Conservation (phyloP, 1,140 invertebrate genomes). For the Drosophila eugracilis region DNA sequence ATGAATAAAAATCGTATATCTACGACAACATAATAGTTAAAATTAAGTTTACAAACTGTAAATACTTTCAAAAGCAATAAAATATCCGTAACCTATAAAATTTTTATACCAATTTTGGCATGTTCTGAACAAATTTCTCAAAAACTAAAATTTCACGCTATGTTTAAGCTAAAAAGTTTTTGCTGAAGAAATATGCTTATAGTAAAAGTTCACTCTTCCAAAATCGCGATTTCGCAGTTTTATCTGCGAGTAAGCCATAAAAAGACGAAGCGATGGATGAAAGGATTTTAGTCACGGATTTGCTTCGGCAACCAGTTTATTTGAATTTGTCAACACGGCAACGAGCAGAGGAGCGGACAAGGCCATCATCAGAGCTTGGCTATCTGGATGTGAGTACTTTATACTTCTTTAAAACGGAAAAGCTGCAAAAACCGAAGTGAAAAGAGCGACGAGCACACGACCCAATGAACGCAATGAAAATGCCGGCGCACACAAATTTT, state of each 20-base stretch:
- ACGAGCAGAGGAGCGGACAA: slow-evolving; percentile 23
- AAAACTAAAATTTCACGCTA: slow-evolving; percentile 1
- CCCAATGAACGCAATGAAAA: slow-evolving; percentile 76
- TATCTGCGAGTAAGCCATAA: slow-evolving; percentile 19
- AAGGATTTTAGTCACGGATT: slow-evolving; percentile 12
- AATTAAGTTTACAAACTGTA: background rate
- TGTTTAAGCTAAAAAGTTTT: slow-evolving; percentile 1
- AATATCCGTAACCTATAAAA: background rate
- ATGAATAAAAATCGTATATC: too few species aligned
- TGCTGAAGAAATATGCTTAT: background rate
- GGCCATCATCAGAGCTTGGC: slow-evolving; percentile 48
- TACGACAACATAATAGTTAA: background rate
- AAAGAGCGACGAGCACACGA: slow-evolving; percentile 45
- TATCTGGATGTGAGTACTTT: slow-evolving; percentile 46
- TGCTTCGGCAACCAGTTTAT: slow-evolving; percentile 29
- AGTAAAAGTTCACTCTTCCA: slow-evolving; percentile 1
- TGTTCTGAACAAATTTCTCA: background rate
- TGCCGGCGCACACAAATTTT: slow-evolving; percentile 74
- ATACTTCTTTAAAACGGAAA: slow-evolving; percentile 29
- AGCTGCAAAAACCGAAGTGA: background rate
- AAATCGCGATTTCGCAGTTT: slow-evolving; percentile 13
- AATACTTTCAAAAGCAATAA: background rate
- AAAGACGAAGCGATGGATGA: slow-evolving; percentile 12
- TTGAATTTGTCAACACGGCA: slow-evolving; percentile 53
- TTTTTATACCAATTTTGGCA: background rate